phyloP scores from a whole-genome alignment of 2,888 invertebrate genomes.

The Plutella xylostella region DNA sequence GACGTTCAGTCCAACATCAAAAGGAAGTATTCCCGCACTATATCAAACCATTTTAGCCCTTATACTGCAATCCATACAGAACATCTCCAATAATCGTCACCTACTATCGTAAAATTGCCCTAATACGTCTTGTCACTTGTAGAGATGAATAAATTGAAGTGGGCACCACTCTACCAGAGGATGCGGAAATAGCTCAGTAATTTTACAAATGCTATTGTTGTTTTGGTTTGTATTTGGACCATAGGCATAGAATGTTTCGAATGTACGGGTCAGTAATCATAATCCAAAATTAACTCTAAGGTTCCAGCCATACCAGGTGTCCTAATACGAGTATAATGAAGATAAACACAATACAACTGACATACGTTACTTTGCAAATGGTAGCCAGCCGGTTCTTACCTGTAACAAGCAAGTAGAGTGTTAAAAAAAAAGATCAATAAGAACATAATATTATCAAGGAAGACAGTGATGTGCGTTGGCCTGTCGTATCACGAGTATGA shows the following conservation, averaged over 20 bases:
- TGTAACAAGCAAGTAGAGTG: slow-evolving; percentile 33
- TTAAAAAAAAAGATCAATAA: slow-evolving; percentile 22
- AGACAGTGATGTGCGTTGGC: slow-evolving; percentile 40
- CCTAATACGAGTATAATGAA: too few relatives aligned
- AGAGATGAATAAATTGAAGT: slow-evolving; percentile 55
- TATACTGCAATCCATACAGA: slow-evolving; percentile 20
- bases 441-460: slow-evolving; percentile 33
- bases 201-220: slow-evolving; percentile 37
- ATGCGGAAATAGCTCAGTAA: slow-evolving; percentile 45
- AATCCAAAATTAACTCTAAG: too few relatives aligned
- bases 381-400: too few relatives aligned
- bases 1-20: slow-evolving; percentile 66
- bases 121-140: slow-evolving; percentile 53
- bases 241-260: too few relatives aligned
- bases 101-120: slow-evolving; percentile 33
- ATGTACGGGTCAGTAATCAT: too few relatives aligned
- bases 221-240: not conserved
- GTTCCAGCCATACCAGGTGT: too few relatives aligned
- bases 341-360: too few relatives aligned
- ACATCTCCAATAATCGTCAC: slow-evolving; percentile 19
- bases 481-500: slow-evolving; percentile 37
- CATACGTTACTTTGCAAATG: not conserved
- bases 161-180: slow-evolving; percentile 38
- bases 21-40: slow-evolving; percentile 48
- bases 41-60: slow-evolving; percentile 38